These are phyloP conservation scores for Premnoplex brunnescens DNA, from an alignment of 2,797 vertebrate genomes.

Conservation along the genomic window DNA sequence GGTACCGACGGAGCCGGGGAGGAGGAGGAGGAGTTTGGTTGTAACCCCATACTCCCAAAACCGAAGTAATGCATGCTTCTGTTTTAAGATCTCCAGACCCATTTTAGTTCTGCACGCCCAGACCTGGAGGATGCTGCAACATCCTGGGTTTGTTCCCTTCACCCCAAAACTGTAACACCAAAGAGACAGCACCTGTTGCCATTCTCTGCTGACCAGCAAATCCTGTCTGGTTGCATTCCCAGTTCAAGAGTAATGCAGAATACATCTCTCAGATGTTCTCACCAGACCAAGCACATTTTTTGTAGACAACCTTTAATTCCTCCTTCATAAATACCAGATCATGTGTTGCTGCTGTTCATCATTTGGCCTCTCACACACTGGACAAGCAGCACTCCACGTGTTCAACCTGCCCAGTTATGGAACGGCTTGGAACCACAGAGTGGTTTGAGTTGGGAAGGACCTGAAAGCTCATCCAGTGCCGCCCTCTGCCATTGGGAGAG, in stretches of 20 bases:
- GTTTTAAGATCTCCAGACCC: neutral
- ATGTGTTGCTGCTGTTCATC: neutral
- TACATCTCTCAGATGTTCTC: neutral
- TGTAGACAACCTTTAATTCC: neutral
- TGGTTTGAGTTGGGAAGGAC: neutral
- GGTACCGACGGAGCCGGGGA: neutral
- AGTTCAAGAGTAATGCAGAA: neutral
- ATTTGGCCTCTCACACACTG: fast-evolving
- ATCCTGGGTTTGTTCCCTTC: neutral
- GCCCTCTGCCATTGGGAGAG: neutral
- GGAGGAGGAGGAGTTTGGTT: slow-evolving; percentile 20
- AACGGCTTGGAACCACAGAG: neutral
- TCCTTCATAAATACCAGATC: neutral
- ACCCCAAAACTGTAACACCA: neutral
- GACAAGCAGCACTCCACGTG: fast-evolving
- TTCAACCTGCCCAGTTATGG: neutral
- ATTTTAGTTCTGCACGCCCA: neutral
- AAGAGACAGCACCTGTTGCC: neutral
- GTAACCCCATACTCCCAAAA: neutral
- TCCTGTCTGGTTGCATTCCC: neutral
- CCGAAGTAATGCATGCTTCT: neutral
- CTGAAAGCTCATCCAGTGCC: fast-evolving
- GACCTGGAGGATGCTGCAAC: neutral
- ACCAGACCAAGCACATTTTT: neutral
- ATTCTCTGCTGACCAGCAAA: neutral